phyloP scores from a whole-genome alignment of 2,888 invertebrate genomes.

The Napeogenes sylphis region DNA sequence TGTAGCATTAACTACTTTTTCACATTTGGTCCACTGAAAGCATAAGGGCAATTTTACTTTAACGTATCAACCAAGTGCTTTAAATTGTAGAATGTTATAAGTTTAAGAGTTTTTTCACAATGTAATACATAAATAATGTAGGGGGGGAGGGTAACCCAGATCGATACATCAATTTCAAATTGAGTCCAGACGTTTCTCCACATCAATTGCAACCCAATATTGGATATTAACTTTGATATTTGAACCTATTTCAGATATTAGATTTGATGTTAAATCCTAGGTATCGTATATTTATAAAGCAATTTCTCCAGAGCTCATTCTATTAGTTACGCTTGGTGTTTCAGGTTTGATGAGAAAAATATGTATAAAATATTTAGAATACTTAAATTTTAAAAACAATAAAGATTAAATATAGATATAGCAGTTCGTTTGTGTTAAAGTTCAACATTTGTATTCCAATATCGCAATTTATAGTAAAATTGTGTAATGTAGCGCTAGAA shows the following conservation, averaged over 20 bases:
- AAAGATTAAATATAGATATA: background rate
- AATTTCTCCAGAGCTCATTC: too few relatives aligned
- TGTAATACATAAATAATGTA: constrained; percentile 10
- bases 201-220: constrained; percentile 24
- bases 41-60: too few relatives aligned
- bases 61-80: too few relatives aligned
- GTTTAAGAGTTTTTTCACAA: too few relatives aligned
- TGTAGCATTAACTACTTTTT: too few relatives aligned
- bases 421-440: background rate
- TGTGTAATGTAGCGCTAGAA: constrained; percentile 22
- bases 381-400: too few relatives aligned
- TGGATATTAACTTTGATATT: constrained; percentile 25
- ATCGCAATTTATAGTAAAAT: constrained; percentile 11
- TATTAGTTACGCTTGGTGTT: too few relatives aligned
- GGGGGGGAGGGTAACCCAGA: constrained; percentile 11
- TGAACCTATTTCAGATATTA: constrained; percentile 14
- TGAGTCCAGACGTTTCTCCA: constrained; percentile 16
- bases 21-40: too few relatives aligned
- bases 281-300: too few relatives aligned
- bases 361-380: too few relatives aligned
- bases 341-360: background rate
- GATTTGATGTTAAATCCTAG: constrained; percentile 14
- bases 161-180: constrained; percentile 24
- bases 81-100: too few relatives aligned
- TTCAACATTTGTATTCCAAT: constrained; percentile 11